Base-by-base conservation (phyloP, 2,113 vertebrate genomes). In the Lepus americanus region DNA sequence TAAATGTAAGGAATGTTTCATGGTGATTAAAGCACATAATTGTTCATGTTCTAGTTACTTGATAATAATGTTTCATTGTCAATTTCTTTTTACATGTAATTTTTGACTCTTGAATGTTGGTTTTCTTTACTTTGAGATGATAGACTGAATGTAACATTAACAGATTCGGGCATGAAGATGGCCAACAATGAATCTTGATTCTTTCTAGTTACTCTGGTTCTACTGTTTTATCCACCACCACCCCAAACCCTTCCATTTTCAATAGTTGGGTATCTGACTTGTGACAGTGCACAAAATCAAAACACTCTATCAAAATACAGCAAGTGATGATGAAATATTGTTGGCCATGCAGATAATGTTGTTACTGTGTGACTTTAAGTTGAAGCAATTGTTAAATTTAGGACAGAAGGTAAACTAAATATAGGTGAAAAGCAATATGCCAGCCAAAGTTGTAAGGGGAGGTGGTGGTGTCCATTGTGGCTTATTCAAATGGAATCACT, bases 371-470 rank as follows among this genome's bases (percentile, higher is more conserved):
- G 61, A 64, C 63, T 86, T 95, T 77, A 77, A 84, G 66, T 33
- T 76, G 67, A 80, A 96, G 23, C 64, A 20, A 31, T 53, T 82
- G 39, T 84, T 83, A 66, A 94, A 66, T 51, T 96, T 81, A n/a
- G 16, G 59, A n/a, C 17, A 76, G 77, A 80, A 39, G 29, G 92
- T 67, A 51, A 77, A 14, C 17, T 39, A 96, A 81, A 76, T 9
- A 36, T 69, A 67, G 51, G 66, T 64, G 31, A n/a, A 80, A 90
- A 89, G 12, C 67, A 67, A 8, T 81, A 9, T 29, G 0, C 16
- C 77, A 59, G 39, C 6, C 1, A 44, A 33, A 84, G 23, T 67
- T 39, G 49, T 20, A 16, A 23, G 12, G 16, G 66, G 27, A 83
- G 8, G 33, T 29, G 12, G 20, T 20, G 49, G 31, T 3, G 29